These are phyloP conservation scores for Calliphora vomitoria DNA, from an alignment of 2,888 invertebrate genomes.

Conservation along the genomic window DNA sequence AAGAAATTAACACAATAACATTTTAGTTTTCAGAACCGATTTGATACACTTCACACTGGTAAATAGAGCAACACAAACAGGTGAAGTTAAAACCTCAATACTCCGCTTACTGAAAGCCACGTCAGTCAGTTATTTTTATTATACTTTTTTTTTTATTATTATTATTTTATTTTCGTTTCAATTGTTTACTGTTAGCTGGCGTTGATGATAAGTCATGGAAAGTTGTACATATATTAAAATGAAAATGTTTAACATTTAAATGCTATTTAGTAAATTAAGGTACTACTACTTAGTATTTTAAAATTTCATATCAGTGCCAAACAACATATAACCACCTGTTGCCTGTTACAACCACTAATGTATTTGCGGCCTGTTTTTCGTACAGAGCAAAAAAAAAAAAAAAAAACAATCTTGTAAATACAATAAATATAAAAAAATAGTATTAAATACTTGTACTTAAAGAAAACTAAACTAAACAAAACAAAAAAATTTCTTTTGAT, in stretches of 20 bases:
- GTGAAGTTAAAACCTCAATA: constrained; percentile 37
- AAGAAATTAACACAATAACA: constrained; percentile 7
- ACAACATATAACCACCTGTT: constrained; percentile 27
- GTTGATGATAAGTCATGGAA: constrained; percentile 21
- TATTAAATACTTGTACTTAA: constrained; percentile 7
- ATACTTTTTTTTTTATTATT: constrained; percentile 2
- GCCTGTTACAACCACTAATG: constrained; percentile 39
- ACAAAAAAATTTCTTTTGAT: constrained; percentile 17
- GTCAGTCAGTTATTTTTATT: constrained; percentile 62
- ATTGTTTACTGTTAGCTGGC: neutral
- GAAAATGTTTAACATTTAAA: constrained; percentile 47
- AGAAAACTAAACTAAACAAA: neutral
- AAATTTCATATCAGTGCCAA: constrained; percentile 48
- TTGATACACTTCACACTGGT: constrained; percentile 25
- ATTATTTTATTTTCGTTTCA: neutral
- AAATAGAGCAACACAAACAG: constrained; percentile 16
- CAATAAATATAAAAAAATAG: constrained; percentile 6
- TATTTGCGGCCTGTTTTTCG: neutral
- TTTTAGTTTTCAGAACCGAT: constrained; percentile 22
- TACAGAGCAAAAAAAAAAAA: constrained; percentile 3
- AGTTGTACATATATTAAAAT: constrained; percentile 23
- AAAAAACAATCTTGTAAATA: constrained; percentile 8
- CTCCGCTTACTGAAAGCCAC: constrained; percentile 63
- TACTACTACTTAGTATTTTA: neutral
- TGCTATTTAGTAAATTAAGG: constrained; percentile 51